These are phyloP conservation scores for Datnioides undecimradiatus DNA, from an alignment of 2,113 vertebrate genomes.

Conservation along the genomic window DNA sequence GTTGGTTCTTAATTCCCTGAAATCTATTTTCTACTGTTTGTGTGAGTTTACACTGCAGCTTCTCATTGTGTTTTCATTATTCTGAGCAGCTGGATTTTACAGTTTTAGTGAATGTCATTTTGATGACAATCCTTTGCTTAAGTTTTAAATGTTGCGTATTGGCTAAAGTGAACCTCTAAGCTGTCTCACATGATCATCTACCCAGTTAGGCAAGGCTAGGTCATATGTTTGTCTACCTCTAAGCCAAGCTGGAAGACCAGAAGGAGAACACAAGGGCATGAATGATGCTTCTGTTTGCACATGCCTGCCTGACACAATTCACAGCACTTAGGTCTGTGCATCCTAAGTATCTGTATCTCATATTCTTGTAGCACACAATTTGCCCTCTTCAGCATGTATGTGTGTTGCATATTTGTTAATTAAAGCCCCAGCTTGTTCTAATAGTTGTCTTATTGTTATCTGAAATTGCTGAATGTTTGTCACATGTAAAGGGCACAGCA, in stretches of 20 bases:
- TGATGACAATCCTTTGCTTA: background rate
- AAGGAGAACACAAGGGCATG: conserved; percentile 19
- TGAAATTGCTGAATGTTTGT: conserved; percentile 18
- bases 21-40: background rate
- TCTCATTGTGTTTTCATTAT: background rate
- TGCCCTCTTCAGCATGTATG: background rate
- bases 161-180: conserved; percentile 23
- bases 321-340: conserved; percentile 17
- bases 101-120: background rate
- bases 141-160: conserved; percentile 11
- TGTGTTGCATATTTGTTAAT: background rate
- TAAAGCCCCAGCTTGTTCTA: background rate
- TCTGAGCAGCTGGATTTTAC: background rate
- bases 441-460: background rate
- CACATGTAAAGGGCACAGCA: background rate
- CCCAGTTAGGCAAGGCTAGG: conserved; percentile 6
- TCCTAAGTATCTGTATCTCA: background rate
- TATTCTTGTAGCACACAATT: background rate
- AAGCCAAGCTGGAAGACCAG: conserved; percentile 23
- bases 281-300: conserved; percentile 60
- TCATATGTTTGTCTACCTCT: conserved; percentile 46
- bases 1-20: background rate
- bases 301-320: conserved; percentile 18
- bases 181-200: conserved; percentile 67
- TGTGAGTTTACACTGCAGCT: background rate